phyloP scores from a whole-genome alignment of 2,797 vertebrate species.

The Acomys russatus region DNA sequence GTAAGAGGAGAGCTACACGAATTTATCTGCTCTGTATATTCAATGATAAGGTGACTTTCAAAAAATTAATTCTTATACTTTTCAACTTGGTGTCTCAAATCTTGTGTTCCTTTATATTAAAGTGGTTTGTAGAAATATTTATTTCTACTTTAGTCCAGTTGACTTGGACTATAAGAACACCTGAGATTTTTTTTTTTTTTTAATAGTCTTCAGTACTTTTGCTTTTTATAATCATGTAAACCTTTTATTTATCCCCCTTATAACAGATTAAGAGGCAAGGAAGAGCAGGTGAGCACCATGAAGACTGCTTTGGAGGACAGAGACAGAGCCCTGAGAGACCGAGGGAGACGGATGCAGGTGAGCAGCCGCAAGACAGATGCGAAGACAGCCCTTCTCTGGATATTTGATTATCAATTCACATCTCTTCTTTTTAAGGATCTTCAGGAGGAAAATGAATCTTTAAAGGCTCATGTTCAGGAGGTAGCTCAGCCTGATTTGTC shows the following conservation, averaged over 20 bases:
- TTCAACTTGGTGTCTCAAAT: constrained; percentile 29
- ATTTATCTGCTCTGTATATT: background rate
- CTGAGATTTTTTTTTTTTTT: constrained; percentile 52
- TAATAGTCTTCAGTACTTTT: background rate
- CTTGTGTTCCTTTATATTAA: constrained; percentile 30
- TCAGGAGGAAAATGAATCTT: constrained; percentile 87
- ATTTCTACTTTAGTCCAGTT: background rate
- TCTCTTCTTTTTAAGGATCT: constrained; percentile 84
- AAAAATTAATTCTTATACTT: background rate
- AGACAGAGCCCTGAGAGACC: constrained; percentile 89
- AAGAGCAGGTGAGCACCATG: constrained; percentile 92
- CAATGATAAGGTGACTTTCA: background rate
- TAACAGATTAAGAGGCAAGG: constrained; percentile 93
- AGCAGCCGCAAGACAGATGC: constrained; percentile 53
- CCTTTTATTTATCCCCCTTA: constrained; percentile 67
- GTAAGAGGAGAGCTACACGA: background rate
- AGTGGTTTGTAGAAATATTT: constrained; percentile 34
- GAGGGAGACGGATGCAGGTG: constrained; percentile 91
- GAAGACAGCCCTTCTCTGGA: background rate
- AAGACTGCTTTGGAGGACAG: constrained; percentile 91
- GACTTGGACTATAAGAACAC: constrained; percentile 1
- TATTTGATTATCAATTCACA: background rate
- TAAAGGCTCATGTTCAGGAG: constrained; percentile 88
- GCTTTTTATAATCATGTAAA: constrained; percentile 40
- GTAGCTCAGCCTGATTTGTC: constrained; percentile 85